Evolutionary conservation across 2,888 invertebrate genomes (phyloP), one percentile per base, ranked within the genome.

Genomic region (Brenthis hecate): DNA sequence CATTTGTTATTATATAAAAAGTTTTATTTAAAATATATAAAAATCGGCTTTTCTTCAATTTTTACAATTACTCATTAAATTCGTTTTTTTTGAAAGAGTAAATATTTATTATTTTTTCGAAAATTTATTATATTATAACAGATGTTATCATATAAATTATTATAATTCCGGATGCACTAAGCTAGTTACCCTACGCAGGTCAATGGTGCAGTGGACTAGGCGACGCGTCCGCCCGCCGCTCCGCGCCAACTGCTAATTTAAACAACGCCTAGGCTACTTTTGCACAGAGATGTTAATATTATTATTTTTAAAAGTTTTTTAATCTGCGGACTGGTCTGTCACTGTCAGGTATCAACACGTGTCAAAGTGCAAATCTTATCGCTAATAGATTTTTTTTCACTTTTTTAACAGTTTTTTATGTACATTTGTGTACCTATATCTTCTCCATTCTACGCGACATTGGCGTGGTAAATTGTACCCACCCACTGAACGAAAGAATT

Each of bases 161-260:
- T 16, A 55, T 61, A 61, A 61, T 62, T 61, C 43, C 54, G 64
- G 16, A 64, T 23, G 54, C 16, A n/a, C 23, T 14, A 54, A 69
- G 32, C 53, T 88, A 84, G 90, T 81, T 85, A 89, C 91, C 91
- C 91, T 91, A 91, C 84, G 83, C 85, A 77, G 92, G 92, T 92
- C 92, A 92, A 88, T 92, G 91, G 92, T 91, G 89, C 92, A 92
- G 87, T 92, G 91, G 92, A 92, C 92, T 92, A 92, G 86, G 89
- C 87, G 82, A 77, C 77, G 83, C 85, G 84, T 88, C 89, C 88
- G 88, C 81, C 83, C 78, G 74, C 77, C 77, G 90, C 89, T 81
- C 72, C 76, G 75, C 70, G 90, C 91, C 92, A 91, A 91, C 87
- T 87, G 83, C 86, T 87, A 86, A 91, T 89, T 82, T 76, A 79